Base-by-base conservation (phyloP, 2,113 vertebrate genomes). In the Actinemys pallida region DNA sequence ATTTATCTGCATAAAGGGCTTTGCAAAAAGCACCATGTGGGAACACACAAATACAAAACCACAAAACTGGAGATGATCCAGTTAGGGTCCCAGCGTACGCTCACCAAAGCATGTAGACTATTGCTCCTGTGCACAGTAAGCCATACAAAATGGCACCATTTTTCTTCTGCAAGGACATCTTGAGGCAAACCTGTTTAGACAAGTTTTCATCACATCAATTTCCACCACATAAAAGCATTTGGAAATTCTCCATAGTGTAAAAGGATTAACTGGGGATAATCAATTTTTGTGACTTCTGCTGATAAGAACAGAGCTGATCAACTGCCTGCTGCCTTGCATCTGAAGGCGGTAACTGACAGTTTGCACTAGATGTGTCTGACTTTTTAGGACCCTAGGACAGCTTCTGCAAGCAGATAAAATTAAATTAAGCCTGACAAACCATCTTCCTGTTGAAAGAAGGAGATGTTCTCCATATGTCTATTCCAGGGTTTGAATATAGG, bases 351-450 rank as follows among this genome's bases (percentile, higher is more conserved):
- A 93, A 90, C 93, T 96, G 92, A 94, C 94, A 97, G 97, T 95
- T 97, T 97, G 94, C 86, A 96, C 86, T 96, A 92, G 95, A 95
- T 90, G 90, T 94, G 94, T 89, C 86, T 91, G 87, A 80, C 75
- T 93, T 97, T 96, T 95, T 90, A 94, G 90, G 94, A 95, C 92
- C 86, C 80, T 0, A 1, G 94, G 93, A 97, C 92, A 95, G 92
- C 91, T 96, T 96, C 94, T 94, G 84, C 59, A 45, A 94, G 81
- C 42, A 93, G 96, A 97, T 94, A 97, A 95, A 96, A 92, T 90
- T 81, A 92, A 97, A 98, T 96, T 95, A 93, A 97, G 96, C 57
- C 88, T 96, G 96, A 97, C 93, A 97, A 96, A 91, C 89, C 25
- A 0, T 92, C 89, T 93, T 93, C 93, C 87, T 96, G 62, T 35